phyloP scores from a whole-genome alignment of 37 sponge, comb jelly and placozoan species.

The Geodia barretti region DNA sequence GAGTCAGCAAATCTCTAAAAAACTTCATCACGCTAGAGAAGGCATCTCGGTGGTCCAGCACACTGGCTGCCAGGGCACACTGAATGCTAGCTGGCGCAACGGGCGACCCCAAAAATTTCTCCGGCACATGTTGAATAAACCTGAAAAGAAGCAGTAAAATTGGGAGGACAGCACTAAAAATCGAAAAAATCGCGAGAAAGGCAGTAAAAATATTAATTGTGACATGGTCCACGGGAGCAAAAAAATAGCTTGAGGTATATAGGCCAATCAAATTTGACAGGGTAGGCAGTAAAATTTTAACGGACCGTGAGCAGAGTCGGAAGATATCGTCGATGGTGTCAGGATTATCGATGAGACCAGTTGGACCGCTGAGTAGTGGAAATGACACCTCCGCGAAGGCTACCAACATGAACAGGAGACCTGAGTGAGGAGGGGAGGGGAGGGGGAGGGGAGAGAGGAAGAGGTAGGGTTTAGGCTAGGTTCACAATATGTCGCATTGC shows the following conservation, averaged over 20 bases:
- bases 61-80: slow-evolving; percentile 69
- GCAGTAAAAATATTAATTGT: neutral
- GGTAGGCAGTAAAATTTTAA: neutral
- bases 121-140: slow-evolving; percentile 74
- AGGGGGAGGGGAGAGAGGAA: too few relatives aligned
- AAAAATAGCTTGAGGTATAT: neutral
- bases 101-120: slow-evolving; percentile 46
- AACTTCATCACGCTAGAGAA: slow-evolving; percentile 78
- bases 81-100: slow-evolving; percentile 41
- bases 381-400: slow-evolving; percentile 56
- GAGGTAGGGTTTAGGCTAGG: too few relatives aligned
- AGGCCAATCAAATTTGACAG: neutral
- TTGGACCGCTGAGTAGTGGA: slow-evolving; percentile 56
- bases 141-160: slow-evolving; percentile 17
- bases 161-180: neutral
- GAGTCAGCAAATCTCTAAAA: slow-evolving; percentile 68
- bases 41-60: slow-evolving; percentile 86
- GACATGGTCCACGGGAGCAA: neutral
- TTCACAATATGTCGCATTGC: too few relatives aligned
- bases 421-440: too few relatives aligned
- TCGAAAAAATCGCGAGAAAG: too few relatives aligned
- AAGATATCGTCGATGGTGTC: slow-evolving; percentile 96
- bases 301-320: slow-evolving; percentile 85
- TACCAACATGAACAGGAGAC: slow-evolving; percentile 57
- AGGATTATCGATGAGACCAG: slow-evolving; percentile 77